These are phyloP conservation scores for Anas flavirostris DNA, from an alignment of 2,797 vertebrate species.

Conservation along the genomic window DNA sequence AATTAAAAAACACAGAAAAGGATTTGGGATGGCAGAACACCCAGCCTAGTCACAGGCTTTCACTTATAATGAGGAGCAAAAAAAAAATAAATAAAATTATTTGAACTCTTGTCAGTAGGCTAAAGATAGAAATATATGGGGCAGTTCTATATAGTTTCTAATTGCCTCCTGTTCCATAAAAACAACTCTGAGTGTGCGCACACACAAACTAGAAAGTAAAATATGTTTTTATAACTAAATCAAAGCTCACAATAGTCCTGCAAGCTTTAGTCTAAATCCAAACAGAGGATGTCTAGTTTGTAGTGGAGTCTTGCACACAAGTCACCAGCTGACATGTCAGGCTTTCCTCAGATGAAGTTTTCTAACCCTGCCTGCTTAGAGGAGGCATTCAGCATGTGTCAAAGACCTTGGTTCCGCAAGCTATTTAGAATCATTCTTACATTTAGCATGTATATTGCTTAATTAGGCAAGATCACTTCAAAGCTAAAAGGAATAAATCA, in stretches of 20 bases:
- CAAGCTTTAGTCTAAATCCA: not conserved
- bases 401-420: not conserved
- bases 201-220: not conserved
- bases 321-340: not conserved
- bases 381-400: not conserved
- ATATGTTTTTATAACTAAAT: not conserved
- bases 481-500: not conserved
- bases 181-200: not conserved
- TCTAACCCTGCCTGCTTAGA: not conserved
- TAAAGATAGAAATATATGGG: conserved; percentile 32
- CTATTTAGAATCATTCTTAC: not conserved
- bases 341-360: not conserved
- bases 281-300: not conserved
- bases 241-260: not conserved
- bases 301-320: not conserved
- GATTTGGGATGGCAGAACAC: conserved; percentile 1
- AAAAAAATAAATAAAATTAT: not conserved
- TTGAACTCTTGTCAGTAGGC: not conserved
- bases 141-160: not conserved
- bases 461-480: not conserved
- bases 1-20: not conserved
- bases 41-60: not conserved
- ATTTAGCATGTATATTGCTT: not conserved
- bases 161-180: not conserved
- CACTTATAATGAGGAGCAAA: conserved; percentile 18